A percentile compares a stretch with the other conserved stretches of the same genome.
These are phyloP conservation scores for Archips xylosteana DNA, from an alignment of 2,888 invertebrate genomes.

Conservation along the genomic window DNA sequence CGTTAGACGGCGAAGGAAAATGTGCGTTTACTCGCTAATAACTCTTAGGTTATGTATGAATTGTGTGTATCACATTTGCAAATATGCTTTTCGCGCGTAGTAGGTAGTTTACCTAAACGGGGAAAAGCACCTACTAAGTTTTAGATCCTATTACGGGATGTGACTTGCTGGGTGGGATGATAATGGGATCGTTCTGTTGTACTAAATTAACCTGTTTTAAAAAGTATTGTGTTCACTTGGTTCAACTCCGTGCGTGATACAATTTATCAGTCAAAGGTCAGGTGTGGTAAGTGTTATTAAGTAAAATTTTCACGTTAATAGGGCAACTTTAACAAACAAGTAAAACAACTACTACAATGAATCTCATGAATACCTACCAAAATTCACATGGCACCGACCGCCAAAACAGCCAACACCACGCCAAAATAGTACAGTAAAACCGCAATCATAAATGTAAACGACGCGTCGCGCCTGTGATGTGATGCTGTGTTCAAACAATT, in stretches of 20 bases:
- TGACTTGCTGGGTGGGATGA: no score
- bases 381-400: background rate
- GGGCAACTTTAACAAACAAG: no score
- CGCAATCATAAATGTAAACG: conserved; percentile 38
- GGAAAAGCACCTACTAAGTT: background rate
- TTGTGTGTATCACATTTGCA: background rate
- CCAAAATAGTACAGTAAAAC: conserved; percentile 13
- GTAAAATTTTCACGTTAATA: background rate
- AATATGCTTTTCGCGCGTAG: background rate
- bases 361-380: background rate
- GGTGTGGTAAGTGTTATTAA: background rate
- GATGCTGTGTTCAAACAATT: conserved; percentile 36
- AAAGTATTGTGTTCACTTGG: no score
- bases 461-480: conserved; percentile 14
- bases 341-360: background rate
- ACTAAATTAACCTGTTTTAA: no score
- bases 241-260: no score
- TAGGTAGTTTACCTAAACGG: background rate
- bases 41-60: background rate
- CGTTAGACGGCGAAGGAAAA: background rate
- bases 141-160: background rate
- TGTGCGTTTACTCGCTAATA: background rate
- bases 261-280: no score
- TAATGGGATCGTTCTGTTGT: no score
- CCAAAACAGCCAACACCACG: conserved; percentile 14